Evolutionary conservation across 2,888 invertebrate genomes (phyloP), one percentile per base, ranked within the genome.

Genomic region (Trissolcus brochymenae): DNA sequence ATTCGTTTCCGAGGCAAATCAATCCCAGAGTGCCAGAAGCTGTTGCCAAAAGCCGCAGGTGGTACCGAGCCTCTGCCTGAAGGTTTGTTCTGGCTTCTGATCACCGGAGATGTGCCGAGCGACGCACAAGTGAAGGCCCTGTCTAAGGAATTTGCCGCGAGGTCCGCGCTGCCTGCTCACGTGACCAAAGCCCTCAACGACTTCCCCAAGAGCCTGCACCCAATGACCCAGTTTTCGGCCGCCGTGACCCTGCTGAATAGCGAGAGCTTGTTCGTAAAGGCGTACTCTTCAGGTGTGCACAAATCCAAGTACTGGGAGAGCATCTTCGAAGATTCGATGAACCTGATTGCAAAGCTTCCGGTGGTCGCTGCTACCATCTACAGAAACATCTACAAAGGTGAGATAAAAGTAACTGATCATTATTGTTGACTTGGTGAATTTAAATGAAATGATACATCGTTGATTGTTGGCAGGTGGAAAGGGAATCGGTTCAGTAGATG

Each of bases 361-460:
- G 97, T 97, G 19, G 93, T 98, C 16, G 98, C 98, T 0, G 96
- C 98, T 14, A 95, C 96, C 14, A 98, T 98, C 86, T 98, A 98
- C 91, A 93, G 97, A 79, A 98, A 98, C 90, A 91, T 95, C 35
- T 96, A 94, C 90, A 91, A 91, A 79, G 90, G 90, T 74, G 13
- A 19, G 11, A 43, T 9, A 4, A 41, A 19, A 41, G n/a, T 1
- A 13, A n/a, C 41, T n/a, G n/a, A n/a, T n/a, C n/a, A n/a, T n/a
- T n/a, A n/a, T n/a, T n/a, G n/a, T n/a, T n/a, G n/a, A n/a, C n/a
- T n/a, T n/a, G n/a, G n/a, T n/a, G n/a, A n/a, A n/a, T n/a, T n/a
- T n/a, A n/a, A n/a, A n/a, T n/a, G n/a, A n/a, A n/a, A n/a, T n/a
- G n/a, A n/a, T n/a, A n/a, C n/a, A n/a, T n/a, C n/a, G n/a, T n/a